phyloP scores from a whole-genome alignment of 92 coral and sea anemone genomes.

The Epizoanthus illoricatus region DNA sequence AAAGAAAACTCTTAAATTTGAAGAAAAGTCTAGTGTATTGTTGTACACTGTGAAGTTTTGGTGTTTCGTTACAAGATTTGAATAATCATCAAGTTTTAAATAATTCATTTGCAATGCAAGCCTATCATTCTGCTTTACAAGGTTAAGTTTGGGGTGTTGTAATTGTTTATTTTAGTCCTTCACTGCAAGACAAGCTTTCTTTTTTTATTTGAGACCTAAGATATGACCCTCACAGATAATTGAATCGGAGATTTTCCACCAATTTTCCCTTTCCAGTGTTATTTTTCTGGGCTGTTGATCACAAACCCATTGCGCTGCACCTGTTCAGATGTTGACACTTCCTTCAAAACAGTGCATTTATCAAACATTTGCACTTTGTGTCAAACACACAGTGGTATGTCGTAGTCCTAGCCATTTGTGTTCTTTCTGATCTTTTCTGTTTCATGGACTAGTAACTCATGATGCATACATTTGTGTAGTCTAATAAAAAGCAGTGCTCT shows the following conservation, averaged over 20 bases:
- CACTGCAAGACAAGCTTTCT: neutral
- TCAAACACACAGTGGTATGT: neutral
- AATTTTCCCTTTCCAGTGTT: neutral
- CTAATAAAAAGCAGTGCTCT: too few relatives aligned
- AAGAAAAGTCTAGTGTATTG: neutral
- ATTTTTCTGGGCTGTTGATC: neutral
- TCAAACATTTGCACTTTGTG: neutral
- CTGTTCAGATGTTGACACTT: constrained; percentile 23
- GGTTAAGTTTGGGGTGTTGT: neutral
- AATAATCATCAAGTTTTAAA: constrained; percentile 22
- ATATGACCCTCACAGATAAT: neutral
- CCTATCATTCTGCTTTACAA: neutral
- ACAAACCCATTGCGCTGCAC: constrained; percentile 4
- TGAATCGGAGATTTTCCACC: neutral
- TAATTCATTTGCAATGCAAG: constrained; percentile 18
- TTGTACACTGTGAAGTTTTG: neutral
- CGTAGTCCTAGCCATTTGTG: neutral
- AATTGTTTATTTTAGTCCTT: neutral
- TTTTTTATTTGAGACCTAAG: neutral
- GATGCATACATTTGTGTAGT: too few relatives aligned
- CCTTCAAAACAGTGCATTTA: constrained; percentile 17
- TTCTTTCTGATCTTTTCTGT: neutral
- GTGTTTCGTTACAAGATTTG: neutral
- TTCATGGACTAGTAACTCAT: too few relatives aligned
- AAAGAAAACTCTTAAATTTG: constrained; percentile 13